These are phyloP conservation scores for Resseliella maxima DNA, from an alignment of 2,888 invertebrate genomes.

Conservation along the genomic window DNA sequence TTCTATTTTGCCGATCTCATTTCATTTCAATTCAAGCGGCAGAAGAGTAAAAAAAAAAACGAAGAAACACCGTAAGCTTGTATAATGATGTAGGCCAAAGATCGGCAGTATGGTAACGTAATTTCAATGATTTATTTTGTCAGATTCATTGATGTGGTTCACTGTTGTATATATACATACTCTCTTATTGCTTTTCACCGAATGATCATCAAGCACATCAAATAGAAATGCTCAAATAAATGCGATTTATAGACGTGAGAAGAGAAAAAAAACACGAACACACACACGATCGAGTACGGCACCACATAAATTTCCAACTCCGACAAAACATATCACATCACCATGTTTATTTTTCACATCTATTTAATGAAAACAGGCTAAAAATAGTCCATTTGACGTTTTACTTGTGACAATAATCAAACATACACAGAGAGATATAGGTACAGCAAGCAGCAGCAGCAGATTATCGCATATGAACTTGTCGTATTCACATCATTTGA, in stretches of 20 bases:
- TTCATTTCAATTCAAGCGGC: not conserved
- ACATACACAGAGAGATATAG: not conserved
- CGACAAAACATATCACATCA: conserved; percentile 46
- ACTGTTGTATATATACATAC: not conserved
- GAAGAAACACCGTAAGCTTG: not conserved
- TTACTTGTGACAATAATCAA: not conserved
- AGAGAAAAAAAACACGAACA: not conserved
- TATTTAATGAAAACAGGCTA: not conserved
- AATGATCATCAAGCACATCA: conserved; percentile 19
- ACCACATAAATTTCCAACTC: not conserved
- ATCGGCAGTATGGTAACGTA: not conserved
- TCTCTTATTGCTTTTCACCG: not conserved
- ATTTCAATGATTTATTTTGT: conserved; percentile 22
- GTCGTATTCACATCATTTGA: not conserved
- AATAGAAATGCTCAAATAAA: not conserved
- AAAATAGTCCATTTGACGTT: not conserved
- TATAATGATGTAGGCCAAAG: conserved; percentile 3
- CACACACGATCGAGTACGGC: not conserved
- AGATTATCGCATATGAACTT: not conserved
- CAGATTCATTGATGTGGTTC: conserved; percentile 6
- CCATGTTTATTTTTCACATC: not conserved
- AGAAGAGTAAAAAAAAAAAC: no score
- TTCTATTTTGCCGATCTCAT: no score
- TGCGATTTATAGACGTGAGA: conserved; percentile 48
- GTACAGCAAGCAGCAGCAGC: not conserved